A percentile compares a stretch with the other conserved stretches of the same genome.
Conservation (phyloP, 2,797 vertebrate species). For the Falco berigora region DNA sequence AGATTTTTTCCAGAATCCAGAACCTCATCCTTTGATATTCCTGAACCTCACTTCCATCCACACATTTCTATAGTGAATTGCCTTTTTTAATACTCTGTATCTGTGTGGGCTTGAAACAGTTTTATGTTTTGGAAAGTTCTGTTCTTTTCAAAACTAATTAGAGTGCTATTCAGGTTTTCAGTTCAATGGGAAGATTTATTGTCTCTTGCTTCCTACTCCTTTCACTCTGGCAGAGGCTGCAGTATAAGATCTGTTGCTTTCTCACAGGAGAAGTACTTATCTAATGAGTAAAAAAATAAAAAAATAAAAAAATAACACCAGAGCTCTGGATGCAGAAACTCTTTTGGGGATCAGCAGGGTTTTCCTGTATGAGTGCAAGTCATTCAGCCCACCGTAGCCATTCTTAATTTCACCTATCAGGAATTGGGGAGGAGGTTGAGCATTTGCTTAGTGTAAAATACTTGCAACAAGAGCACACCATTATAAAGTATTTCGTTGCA, state of each 20-base stretch:
- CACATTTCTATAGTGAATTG: neutral
- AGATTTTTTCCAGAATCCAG: neutral
- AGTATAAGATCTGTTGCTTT: neutral
- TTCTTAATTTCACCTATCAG: neutral
- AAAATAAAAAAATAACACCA: neutral
- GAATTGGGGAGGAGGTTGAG: neutral
- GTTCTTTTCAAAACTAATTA: neutral
- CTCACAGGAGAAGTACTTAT: neutral
- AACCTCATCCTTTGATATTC: neutral
- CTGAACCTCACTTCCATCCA: neutral
- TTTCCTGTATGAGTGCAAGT: neutral
- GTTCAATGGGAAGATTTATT: neutral
- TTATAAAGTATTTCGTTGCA: neutral
- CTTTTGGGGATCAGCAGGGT: neutral
- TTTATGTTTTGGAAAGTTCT: neutral
- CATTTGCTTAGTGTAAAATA: neutral
- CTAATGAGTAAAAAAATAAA: neutral
- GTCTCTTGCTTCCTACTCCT: neutral
- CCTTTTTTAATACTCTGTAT: neutral
- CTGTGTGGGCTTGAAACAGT: neutral
- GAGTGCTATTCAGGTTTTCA: neutral
- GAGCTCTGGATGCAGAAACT: neutral
- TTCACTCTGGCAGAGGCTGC: neutral
- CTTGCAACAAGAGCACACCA: neutral
- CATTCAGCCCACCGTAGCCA: neutral